These are phyloP conservation scores for Idaea biselata DNA, from an alignment of 2,888 invertebrate species.

Conservation along the genomic window DNA sequence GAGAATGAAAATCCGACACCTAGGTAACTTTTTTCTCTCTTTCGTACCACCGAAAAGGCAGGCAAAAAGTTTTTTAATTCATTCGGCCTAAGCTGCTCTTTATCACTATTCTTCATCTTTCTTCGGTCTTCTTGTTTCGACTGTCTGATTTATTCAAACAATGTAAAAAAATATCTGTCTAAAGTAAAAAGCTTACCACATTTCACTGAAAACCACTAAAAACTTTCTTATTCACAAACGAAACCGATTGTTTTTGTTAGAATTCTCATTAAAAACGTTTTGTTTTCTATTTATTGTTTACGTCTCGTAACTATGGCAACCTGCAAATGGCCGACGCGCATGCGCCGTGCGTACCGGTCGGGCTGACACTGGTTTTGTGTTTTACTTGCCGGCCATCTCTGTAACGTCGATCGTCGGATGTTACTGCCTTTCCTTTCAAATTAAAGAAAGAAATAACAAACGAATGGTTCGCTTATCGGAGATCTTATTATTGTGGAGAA, in stretches of 20 bases:
- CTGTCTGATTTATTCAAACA: background rate
- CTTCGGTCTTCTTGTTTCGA: background rate
- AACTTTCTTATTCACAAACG: background rate
- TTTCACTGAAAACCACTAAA: background rate
- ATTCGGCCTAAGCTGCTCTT: background rate
- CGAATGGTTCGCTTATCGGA: constrained; percentile 15
- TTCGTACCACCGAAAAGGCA: background rate
- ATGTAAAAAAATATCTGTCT: background rate
- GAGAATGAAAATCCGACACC: background rate
- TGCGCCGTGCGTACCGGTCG: constrained; percentile 51
- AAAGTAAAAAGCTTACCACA: background rate
- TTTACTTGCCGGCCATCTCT: constrained; percentile 34
- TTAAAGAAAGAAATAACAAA: constrained; percentile 23
- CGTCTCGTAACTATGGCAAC: constrained; percentile 64
- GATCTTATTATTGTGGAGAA: constrained; percentile 15
- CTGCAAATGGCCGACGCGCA: constrained; percentile 57
- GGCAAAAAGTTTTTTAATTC: background rate
- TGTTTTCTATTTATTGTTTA: constrained; percentile 47
- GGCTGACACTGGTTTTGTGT: constrained; percentile 41
- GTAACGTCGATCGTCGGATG: constrained; percentile 60
- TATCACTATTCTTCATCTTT: background rate
- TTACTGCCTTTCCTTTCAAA: constrained; percentile 20
- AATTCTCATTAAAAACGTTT: constrained; percentile 13
- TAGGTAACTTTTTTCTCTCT: background rate
- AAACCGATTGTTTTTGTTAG: background rate